Conservation (phyloP, 1,140 invertebrate genomes). For the Drosophila sucinea region DNA sequence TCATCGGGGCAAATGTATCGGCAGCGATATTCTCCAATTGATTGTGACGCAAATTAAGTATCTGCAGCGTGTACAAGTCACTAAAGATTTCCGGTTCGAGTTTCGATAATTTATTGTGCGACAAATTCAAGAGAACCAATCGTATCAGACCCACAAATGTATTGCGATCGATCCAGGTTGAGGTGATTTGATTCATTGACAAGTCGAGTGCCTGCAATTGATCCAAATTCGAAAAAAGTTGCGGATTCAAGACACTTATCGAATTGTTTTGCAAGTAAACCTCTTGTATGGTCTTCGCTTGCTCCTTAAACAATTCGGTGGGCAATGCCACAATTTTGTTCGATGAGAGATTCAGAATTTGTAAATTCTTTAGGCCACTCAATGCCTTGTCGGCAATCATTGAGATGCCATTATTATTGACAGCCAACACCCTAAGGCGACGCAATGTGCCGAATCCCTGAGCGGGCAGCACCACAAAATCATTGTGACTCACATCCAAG, state of each 20-base stretch:
- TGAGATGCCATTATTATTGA: conserved; percentile 93
- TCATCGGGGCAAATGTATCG: conserved; percentile 91
- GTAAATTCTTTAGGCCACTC: conserved; percentile 89
- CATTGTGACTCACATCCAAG: conserved; percentile 93
- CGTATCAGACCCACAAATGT: conserved; percentile 94
- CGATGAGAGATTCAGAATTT: conserved; percentile 92
- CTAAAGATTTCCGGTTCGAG: conserved; percentile 91
- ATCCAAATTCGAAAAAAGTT: conserved; percentile 92
- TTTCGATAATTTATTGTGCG: conserved; percentile 91
- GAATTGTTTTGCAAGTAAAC: conserved; percentile 95
- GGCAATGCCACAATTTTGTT: conserved; percentile 95
- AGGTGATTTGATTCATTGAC: conserved; percentile 93
- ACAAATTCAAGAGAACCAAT: conserved; percentile 92
- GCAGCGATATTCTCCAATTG: conserved; percentile 90
- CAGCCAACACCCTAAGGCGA: conserved; percentile 89
- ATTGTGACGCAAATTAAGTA: conserved; percentile 92
- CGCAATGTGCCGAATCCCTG: conserved; percentile 91
- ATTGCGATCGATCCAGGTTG: conserved; percentile 90
- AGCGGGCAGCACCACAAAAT: conserved; percentile 90
- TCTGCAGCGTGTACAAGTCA: conserved; percentile 92
- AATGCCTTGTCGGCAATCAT: conserved; percentile 92
- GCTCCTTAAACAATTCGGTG: conserved; percentile 91
- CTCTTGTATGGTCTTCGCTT: conserved; percentile 90
- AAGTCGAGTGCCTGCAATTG: conserved; percentile 93
- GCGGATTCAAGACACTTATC: conserved; percentile 90